Evolutionary conservation across 2,888 invertebrate genomes (phyloP), one percentile per base, ranked within the genome.

Genomic region (Brachyopa scutellaris): DNA sequence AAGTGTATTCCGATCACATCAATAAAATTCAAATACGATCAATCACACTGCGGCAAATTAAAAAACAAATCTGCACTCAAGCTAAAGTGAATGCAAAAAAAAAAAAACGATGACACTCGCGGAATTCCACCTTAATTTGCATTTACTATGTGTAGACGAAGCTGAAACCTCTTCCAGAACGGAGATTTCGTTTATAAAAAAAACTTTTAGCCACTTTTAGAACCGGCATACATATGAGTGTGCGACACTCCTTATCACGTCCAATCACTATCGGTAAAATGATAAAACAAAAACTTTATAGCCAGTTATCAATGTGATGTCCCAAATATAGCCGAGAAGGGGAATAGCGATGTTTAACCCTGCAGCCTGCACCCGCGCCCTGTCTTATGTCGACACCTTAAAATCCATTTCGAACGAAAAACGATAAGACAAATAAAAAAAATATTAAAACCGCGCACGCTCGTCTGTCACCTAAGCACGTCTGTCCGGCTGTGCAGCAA

Each of bases 401-500:
- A 21, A 55, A 33, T 23, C 55, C 47, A 69, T 47, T 45, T 38
- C 1, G 5, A 45, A 36, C 57, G 45, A 57, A 38, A 36, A n/a
- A n/a, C n/a, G n/a, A n/a, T n/a, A n/a, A n/a, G n/a, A n/a, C 31
- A 49, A 23, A 19, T 36, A 33, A n/a, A 15, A 15, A 36, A 29
- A 53, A 31, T 15, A 17, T 23, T 23, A 6, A 62, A 64, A 36
- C 26, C 29, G 69, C 62, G 36, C 62, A 53, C 74, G 62, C 42
- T 40, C 40, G 31, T 69, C 33, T 66, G 19, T 42, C 66, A 61
- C 13, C 53, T 5, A 47, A 67, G 40, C 80, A 80, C 80, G 80
- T 70, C 80, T 47, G 80, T 70, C 23, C 69, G 17, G 62, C 69
- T 76, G 80, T 53, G 51, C 64, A 47, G 64, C 62, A 70, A 55